These are phyloP conservation scores for Paratrypauchen microcephalus DNA, from an alignment of 2,797 vertebrate species.

Conservation along the genomic window DNA sequence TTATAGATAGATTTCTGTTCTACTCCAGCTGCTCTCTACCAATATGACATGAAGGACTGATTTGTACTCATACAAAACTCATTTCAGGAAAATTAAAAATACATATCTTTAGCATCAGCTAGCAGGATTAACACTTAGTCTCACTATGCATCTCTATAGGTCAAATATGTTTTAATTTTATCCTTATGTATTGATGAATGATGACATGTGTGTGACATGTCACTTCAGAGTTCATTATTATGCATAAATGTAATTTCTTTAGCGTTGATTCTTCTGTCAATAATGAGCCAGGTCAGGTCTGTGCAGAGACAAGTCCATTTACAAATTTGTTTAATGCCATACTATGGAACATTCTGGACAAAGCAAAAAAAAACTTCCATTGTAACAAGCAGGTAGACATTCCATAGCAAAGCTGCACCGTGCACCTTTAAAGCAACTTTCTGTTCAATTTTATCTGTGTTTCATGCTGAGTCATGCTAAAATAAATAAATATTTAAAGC, in stretches of 20 bases:
- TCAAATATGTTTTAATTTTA: neutral
- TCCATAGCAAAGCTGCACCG: too few species aligned
- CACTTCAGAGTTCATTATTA: neutral
- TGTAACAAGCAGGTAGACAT: too few species aligned
- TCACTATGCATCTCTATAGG: neutral
- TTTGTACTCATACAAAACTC: neutral
- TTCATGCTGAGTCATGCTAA: too few species aligned
- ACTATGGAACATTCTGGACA: too few species aligned
- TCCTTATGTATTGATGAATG: neutral
- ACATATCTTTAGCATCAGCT: neutral
- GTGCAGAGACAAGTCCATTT: too few species aligned
- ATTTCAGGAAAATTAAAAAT: neutral
- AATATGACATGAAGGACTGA: neutral
- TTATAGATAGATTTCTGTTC: conserved; percentile 1
- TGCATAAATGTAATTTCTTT: neutral
- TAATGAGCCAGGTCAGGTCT: neutral
- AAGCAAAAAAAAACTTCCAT: too few species aligned
- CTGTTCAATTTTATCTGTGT: too few species aligned
- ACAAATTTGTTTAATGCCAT: too few species aligned
- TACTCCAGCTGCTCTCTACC: neutral
- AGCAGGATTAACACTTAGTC: neutral
- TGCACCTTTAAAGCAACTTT: too few species aligned
- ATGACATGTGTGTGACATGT: neutral
- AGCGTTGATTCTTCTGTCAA: neutral
- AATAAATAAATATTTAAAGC: too few species aligned